Conservation (phyloP, 2,888 invertebrate genomes). For the Digitonthophagus gazella region DNA sequence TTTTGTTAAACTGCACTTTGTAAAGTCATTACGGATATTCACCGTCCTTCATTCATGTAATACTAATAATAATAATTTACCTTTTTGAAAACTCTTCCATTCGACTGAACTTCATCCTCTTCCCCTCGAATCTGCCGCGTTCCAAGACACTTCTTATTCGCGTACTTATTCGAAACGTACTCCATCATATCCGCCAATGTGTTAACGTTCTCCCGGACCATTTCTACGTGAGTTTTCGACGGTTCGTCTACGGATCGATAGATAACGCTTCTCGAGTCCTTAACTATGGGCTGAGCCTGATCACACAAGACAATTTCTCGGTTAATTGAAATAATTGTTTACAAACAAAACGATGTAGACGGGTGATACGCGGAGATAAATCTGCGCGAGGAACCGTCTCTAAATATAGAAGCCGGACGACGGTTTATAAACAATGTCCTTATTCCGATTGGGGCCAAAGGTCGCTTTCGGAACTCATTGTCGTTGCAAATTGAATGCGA, state of each 20-base stretch:
- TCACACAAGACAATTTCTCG: background rate
- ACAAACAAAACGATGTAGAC: too few species aligned
- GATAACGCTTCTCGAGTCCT: conserved; percentile 65
- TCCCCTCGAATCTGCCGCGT: conserved; percentile 88
- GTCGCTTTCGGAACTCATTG: too few species aligned
- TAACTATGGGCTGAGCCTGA: conserved; percentile 69
- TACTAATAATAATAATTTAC: conserved; percentile 48
- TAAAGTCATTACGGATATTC: too few species aligned
- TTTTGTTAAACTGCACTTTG: too few species aligned
- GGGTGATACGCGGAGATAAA: too few species aligned
- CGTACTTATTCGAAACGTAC: conserved; percentile 73
- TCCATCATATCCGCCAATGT: conserved; percentile 82
- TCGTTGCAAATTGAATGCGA: too few species aligned
- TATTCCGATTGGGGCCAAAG: too few species aligned
- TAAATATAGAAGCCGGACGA: too few species aligned
- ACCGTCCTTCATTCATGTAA: too few species aligned
- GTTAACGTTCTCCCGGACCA: conserved; percentile 74
- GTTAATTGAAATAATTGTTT: background rate
- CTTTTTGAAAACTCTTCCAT: conserved; percentile 95
- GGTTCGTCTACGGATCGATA: conserved; percentile 72
- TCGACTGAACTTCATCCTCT: conserved; percentile 91
- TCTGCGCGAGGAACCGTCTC: too few species aligned
- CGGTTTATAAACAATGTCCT: too few species aligned
- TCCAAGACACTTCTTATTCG: conserved; percentile 77
- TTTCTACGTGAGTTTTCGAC: conserved; percentile 66